Evolutionary conservation across 2,113 vertebrate genomes (phyloP), one percentile per base, ranked within the genome.

Genomic region (Ophiodon elongatus): DNA sequence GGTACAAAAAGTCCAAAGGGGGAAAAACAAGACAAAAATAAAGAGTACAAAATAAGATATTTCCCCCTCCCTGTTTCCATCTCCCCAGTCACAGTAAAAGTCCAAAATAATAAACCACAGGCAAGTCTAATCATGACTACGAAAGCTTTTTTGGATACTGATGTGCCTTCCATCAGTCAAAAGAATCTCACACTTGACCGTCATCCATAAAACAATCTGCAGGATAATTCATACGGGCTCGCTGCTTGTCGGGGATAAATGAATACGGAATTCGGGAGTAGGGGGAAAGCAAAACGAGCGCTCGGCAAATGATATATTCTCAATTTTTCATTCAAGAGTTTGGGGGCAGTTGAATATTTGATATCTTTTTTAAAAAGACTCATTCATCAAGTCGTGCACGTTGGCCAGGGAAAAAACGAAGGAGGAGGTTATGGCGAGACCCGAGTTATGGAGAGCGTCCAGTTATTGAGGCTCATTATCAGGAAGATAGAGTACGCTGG

Each of bases 291-390:
- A 83, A 85, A 91, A 89, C 14, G 75, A 91, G 74, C 41, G 27
- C 71, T 84, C 43, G 0, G 50, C 35, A 62, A 85, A 82, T 67
- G 69, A 89, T 89, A 82, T 76, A 87, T 62, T 87, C 82, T 89
- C 71, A 17, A 84, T 94, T 94, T 91, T 84, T 93, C 91, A 88
- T 91, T 85, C 68, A 41, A 76, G 43, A 86, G 91, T 90, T 90
- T 70, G 47, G 69, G 69, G 82, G 76, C 63, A 69, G 79, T 91
- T 95, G 80, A 93, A 95, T 95, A 91, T 94, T 94, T 95, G 76
- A 95, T 93, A 75, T 31, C 57, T 67, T 84, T 88, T 88, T 80
- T 60, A 64, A 82, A 87, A 86, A 81, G 84, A 73, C 83, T 85
- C 78, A 85, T 94, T 92, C 66, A 78, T 92, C 93, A 87, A 85